Evolutionary conservation across 2,113 vertebrate genomes (phyloP).

Genomic region (Nibea albiflora): DNA sequence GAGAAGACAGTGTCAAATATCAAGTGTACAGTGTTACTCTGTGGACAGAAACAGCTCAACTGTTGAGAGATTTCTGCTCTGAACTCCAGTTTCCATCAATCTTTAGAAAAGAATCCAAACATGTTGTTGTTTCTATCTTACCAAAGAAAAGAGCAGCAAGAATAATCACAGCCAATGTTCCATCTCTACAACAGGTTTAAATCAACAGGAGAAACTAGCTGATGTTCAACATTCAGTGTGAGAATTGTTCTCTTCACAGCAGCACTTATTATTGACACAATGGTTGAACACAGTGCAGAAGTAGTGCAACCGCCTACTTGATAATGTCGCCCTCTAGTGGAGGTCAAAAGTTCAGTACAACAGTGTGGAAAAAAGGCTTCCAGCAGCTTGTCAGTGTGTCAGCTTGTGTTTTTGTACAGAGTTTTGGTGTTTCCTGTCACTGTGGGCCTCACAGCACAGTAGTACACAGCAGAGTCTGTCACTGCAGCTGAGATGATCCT

Average conservation of each 20-base stretch:
- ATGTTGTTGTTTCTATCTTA: constrained; percentile 1
- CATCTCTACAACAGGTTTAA: constrained; percentile 13
- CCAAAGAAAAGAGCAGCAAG: background rate
- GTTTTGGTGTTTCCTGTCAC: no score
- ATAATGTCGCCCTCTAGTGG: constrained; percentile 32
- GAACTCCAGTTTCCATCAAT: no score
- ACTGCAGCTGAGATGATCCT: no score
- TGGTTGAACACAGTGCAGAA: constrained; percentile 27
- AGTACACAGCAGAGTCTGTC: no score
- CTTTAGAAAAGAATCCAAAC: background rate
- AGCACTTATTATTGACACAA: constrained; percentile 24
- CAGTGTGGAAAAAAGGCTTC: no score
- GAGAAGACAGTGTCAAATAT: no score
- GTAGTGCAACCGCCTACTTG: background rate
- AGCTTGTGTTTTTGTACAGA: no score
- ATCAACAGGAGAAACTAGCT: constrained; percentile 6
- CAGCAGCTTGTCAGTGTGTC: no score
- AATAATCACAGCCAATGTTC: constrained; percentile 36
- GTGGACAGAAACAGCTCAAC: no score
- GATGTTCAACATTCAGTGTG: background rate
- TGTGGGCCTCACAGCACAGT: no score
- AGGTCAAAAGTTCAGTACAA: background rate
- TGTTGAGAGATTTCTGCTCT: no score
- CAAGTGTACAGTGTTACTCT: no score
- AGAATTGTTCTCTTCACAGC: constrained; percentile 32